A percentile compares a stretch with the other conserved stretches of the same genome.
These are phyloP conservation scores for Zonitis immaculata DNA, from an alignment of 2,888 invertebrate species.

Conservation along the genomic window DNA sequence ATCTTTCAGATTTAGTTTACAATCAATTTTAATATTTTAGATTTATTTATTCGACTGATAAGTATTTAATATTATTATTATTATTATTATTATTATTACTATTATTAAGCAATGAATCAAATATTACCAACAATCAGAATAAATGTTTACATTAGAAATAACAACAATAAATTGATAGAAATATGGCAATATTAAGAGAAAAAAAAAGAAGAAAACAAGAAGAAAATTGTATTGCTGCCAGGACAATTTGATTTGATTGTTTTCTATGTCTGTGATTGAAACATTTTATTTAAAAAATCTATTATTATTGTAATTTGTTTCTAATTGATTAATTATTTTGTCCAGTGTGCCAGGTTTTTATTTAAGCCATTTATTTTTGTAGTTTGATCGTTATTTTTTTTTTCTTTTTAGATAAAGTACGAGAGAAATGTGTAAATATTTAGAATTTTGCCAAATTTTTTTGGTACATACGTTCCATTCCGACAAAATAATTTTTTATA, in stretches of 20 bases:
- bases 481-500: slow-evolving; percentile 40
- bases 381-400: slow-evolving; percentile 17
- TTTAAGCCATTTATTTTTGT: slow-evolving; percentile 15
- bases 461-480: slow-evolving; percentile 41
- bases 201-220: slow-evolving; percentile 21
- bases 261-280: slow-evolving; percentile 30
- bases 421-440: slow-evolving; percentile 20
- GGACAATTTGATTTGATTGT: slow-evolving; percentile 21
- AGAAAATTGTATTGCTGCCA: slow-evolving; percentile 26
- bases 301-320: no score
- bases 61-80: no score
- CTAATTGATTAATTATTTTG: slow-evolving; percentile 25
- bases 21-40: no score
- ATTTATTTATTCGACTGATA: slow-evolving; percentile 13
- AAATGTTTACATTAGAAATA: slow-evolving; percentile 9
- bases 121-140: slow-evolving; percentile 8
- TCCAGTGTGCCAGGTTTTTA: slow-evolving; percentile 14
- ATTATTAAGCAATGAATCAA: slow-evolving; percentile 8
- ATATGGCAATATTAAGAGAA: slow-evolving; percentile 24
- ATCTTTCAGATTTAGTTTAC: no score
- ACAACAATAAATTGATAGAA: slow-evolving; percentile 3
- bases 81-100: no score
- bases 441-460: slow-evolving; percentile 30
- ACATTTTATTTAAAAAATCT: slow-evolving; percentile 27
- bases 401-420: slow-evolving; percentile 11